Percentiles rank a stretch among this genome's conserved stretches.
Conservation (phyloP, 2,888 invertebrate genomes). For the Heliothis peltigera region DNA sequence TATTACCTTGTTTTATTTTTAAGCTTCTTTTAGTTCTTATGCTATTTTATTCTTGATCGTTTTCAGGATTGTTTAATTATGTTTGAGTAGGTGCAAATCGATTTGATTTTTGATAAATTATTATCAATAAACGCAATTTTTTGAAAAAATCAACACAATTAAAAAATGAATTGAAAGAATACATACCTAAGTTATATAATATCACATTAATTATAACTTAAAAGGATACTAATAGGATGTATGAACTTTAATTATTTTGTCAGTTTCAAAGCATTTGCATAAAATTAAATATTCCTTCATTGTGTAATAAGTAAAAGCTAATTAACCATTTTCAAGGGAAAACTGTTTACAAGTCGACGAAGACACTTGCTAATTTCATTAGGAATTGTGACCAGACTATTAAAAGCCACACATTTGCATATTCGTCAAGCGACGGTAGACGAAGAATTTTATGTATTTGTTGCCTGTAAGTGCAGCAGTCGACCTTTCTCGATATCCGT, state of each 20-base stretch:
- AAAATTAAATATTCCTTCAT: neutral
- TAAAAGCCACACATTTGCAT: conserved; percentile 38
- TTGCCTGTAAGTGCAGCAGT: conserved; percentile 55
- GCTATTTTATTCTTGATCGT: no score
- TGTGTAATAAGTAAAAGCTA: conserved; percentile 20
- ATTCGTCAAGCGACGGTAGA: conserved; percentile 42
- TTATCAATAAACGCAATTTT: no score
- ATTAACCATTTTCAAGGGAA: conserved; percentile 22
- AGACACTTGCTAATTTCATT: conserved; percentile 49
- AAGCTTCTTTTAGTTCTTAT: no score
- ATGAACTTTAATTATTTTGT: no score
- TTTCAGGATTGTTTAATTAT: no score
- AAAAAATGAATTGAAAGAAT: no score
- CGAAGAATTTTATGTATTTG: conserved; percentile 39
- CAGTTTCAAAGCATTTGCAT: conserved; percentile 1
- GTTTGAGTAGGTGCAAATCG: no score
- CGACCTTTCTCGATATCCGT: conserved; percentile 66
- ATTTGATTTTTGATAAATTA: no score
- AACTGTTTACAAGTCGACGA: conserved; percentile 15
- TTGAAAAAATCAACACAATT: no score
- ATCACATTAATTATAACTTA: no score
- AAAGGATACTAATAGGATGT: no score
- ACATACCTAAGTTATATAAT: no score
- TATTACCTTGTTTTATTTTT: conserved; percentile 37
- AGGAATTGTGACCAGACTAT: conserved; percentile 24